phyloP scores from a whole-genome alignment of 2,113 vertebrate species.

The Campylorhamphus procurvoides region DNA sequence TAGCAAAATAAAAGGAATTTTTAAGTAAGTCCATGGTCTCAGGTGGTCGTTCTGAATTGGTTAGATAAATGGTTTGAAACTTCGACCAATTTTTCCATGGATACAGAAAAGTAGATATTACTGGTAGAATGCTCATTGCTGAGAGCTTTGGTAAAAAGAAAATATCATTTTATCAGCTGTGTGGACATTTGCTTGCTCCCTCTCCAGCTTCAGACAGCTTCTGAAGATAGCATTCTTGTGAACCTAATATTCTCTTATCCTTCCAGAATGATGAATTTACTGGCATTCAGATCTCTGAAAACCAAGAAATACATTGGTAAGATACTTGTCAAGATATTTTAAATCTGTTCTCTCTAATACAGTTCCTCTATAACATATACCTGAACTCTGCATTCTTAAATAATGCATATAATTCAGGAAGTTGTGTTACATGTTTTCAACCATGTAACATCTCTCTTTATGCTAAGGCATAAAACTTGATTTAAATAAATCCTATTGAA shows the following conservation, averaged over 20 bases:
- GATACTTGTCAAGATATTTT: constrained; percentile 4
- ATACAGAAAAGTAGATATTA: neutral
- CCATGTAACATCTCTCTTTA: neutral
- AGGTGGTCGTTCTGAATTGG: neutral
- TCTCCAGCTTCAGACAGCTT: neutral
- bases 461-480: neutral
- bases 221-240: neutral
- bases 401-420: neutral
- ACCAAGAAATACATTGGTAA: constrained; percentile 40
- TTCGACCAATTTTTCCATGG: neutral
- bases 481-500: neutral
- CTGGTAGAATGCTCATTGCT: neutral
- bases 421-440: neutral
- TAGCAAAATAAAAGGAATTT: neutral
- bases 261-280: constrained; percentile 57
- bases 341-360: constrained; percentile 24
- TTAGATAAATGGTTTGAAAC: constrained; percentile 6
- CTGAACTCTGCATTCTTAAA: constrained; percentile 12
- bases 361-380: neutral
- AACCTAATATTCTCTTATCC: constrained; percentile 40
- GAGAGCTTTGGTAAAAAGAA: neutral
- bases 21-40: neutral
- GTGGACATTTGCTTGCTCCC: neutral
- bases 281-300: constrained; percentile 54
- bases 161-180: neutral